Conservation (phyloP, 2,888 invertebrate species). For the Blastobasis lacticolella region DNA sequence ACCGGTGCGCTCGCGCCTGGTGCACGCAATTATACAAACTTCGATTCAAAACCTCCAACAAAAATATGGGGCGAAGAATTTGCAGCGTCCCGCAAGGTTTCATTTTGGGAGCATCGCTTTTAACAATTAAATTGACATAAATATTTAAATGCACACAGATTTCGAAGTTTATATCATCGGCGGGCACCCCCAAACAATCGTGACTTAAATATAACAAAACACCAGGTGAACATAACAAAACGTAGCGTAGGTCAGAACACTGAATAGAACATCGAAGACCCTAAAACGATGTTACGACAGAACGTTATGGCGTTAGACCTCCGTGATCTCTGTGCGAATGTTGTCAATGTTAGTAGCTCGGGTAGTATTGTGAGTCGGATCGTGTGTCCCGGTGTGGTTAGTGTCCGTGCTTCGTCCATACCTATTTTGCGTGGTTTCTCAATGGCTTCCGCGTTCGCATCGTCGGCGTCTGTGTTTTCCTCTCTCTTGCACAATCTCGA, state of each 20-base stretch:
- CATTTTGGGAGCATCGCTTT: background rate
- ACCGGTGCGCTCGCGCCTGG: constrained; percentile 10
- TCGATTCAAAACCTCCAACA: background rate
- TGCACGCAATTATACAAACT: constrained; percentile 1
- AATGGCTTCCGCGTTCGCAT: constrained; percentile 18
- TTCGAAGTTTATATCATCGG: constrained; percentile 7
- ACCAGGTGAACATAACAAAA: too few relatives aligned
- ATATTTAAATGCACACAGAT: background rate
- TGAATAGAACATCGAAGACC: constrained; percentile 17
- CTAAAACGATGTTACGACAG: constrained; percentile 21
- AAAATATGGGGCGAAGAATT: background rate
- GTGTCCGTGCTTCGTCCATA: constrained; percentile 19
- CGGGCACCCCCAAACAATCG: too few relatives aligned
- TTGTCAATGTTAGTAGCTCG: constrained; percentile 21
- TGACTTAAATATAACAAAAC: too few relatives aligned
- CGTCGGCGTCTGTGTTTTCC: constrained; percentile 15
- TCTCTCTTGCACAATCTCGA: constrained; percentile 46
- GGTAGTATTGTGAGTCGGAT: constrained; percentile 15
- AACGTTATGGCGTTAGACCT: constrained; percentile 21
- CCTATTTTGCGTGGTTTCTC: constrained; percentile 29
- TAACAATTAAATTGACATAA: background rate
- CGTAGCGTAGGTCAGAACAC: background rate
- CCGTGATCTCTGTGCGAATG: constrained; percentile 41
- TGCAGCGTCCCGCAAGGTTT: background rate
- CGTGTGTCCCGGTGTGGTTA: constrained; percentile 8